A percentile compares a stretch with the other conserved stretches of the same genome.
phyloP scores from a whole-genome alignment of 1,140 invertebrate species.

The Gonatopus flavifemur region DNA sequence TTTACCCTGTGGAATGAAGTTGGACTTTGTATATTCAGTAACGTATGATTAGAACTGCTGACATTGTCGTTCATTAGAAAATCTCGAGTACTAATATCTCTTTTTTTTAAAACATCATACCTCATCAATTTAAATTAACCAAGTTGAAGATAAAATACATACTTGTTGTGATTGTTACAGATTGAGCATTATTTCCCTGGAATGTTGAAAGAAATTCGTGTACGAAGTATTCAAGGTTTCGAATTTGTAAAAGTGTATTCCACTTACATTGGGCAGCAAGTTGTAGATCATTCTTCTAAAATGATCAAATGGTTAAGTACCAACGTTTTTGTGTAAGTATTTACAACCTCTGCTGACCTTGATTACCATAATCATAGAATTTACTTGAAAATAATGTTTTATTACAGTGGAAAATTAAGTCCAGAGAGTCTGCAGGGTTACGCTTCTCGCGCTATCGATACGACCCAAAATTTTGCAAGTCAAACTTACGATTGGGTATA shows the following conservation, averaged over 20 bases:
- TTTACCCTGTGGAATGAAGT: too few species aligned
- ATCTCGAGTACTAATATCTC: too few species aligned
- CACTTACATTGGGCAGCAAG: conserved; percentile 34
- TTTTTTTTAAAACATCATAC: too few species aligned
- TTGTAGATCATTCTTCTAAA: conserved; percentile 38
- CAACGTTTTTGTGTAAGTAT: conserved; percentile 78
- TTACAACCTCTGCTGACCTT: too few species aligned
- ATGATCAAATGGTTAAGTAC: conserved; percentile 62
- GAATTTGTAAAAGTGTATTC: conserved; percentile 41
- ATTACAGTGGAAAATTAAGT: conserved; percentile 72
- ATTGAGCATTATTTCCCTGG: conserved; percentile 73
- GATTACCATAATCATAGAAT: too few species aligned
- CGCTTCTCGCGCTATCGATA: conserved; percentile 65
- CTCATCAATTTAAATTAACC: too few species aligned
- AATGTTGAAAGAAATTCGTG: conserved; percentile 56
- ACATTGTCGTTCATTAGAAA: too few species aligned
- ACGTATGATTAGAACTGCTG: too few species aligned
- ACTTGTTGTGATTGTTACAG: too few species aligned
- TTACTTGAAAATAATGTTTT: conserved; percentile 10
- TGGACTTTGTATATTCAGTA: too few species aligned
- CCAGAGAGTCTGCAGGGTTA: conserved; percentile 72
- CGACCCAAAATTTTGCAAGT: conserved; percentile 63
- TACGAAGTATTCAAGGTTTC: conserved; percentile 31
- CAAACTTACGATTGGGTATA: conserved; percentile 74
- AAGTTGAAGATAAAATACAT: too few species aligned